These are phyloP conservation scores for Lithobates pipiens DNA, from an alignment of 2,797 vertebrate genomes.

Conservation along the genomic window DNA sequence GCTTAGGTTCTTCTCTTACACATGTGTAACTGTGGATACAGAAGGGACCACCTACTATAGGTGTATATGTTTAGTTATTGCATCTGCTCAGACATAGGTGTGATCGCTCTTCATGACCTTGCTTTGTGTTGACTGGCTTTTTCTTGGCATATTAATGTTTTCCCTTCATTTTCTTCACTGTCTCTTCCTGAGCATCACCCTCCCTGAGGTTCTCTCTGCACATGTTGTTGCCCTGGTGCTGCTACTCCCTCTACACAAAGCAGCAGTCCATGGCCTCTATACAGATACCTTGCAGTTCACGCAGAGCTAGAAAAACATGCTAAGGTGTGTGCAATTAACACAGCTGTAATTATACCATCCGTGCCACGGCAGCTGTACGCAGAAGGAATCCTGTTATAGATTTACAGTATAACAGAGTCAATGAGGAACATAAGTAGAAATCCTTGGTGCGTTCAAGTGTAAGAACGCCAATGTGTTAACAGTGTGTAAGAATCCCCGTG, in stretches of 20 bases:
- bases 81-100: neutral
- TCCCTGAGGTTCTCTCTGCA: constrained; percentile 15
- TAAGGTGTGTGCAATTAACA: constrained; percentile 57
- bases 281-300: constrained; percentile 24
- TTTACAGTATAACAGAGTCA: constrained; percentile 39
- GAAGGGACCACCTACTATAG: no score
- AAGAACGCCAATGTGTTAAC: constrained; percentile 16
- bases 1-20: no score
- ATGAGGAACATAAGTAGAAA: constrained; percentile 10
- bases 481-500: neutral
- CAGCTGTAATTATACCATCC: constrained; percentile 49
- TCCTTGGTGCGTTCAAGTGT: constrained; percentile 6
- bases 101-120: neutral
- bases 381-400: constrained; percentile 38
- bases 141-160: constrained; percentile 7
- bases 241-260: constrained; percentile 46
- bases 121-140: neutral
- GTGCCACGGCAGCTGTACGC: constrained; percentile 33
- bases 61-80: no score
- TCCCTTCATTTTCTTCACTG: neutral
- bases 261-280: constrained; percentile 10
- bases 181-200: neutral
- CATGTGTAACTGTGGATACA: no score
- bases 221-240: constrained; percentile 29
- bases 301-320: constrained; percentile 50